These are phyloP conservation scores for Myioborus miniatus DNA, from an alignment of 2,797 vertebrate species.

Conservation along the genomic window DNA sequence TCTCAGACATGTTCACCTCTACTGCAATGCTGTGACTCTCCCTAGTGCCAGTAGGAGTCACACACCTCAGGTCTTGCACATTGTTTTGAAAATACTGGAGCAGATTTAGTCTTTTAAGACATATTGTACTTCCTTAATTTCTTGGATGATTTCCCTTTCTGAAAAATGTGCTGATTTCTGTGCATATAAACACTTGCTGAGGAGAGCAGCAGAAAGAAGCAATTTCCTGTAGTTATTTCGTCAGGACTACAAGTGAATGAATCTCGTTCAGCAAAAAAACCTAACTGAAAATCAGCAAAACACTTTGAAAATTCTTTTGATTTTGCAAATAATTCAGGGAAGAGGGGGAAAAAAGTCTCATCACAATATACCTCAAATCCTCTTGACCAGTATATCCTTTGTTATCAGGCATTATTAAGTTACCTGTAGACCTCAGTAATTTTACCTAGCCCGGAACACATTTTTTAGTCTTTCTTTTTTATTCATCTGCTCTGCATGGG, in stretches of 20 bases:
- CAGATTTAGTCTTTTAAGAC: not conserved
- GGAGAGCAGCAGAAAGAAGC: constrained; percentile 13
- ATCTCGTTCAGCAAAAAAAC: not conserved
- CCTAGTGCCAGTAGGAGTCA: not conserved
- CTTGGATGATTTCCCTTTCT: constrained; percentile 4
- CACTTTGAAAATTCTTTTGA: not conserved
- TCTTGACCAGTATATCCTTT: not conserved
- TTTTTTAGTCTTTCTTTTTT: not conserved
- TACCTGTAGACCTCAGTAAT: not conserved
- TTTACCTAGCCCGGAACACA: not conserved
- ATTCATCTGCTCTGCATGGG: not conserved
- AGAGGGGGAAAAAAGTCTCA: not conserved
- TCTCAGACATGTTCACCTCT: fast-evolving
- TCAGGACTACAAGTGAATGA: not conserved
- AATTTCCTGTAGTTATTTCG: constrained; percentile 23
- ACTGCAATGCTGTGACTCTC: not conserved
- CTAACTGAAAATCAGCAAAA: not conserved
- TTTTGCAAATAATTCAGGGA: not conserved
- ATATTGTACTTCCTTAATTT: not conserved
- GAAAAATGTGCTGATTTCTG: constrained; percentile 3
- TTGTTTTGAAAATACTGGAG: not conserved
- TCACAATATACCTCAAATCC: not conserved
- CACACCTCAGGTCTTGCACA: not conserved
- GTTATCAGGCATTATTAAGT: not conserved
- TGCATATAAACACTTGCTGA: not conserved